Conservation (phyloP, 2,113 vertebrate species). For the Centropus bengalensis region DNA sequence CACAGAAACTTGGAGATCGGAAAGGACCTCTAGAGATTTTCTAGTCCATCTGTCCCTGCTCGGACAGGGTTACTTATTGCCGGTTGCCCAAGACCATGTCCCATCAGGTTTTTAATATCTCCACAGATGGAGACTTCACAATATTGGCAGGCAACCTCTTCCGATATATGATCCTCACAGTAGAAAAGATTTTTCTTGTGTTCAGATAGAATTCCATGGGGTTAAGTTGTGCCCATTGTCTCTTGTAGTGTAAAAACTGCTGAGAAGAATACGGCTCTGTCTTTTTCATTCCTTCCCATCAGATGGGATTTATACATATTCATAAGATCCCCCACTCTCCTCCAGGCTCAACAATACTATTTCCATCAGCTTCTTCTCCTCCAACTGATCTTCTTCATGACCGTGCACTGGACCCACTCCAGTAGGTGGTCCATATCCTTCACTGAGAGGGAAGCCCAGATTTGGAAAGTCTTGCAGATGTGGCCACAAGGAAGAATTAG, state of each 20-base stretch:
- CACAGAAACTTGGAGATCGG: not conserved
- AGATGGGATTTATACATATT: not conserved
- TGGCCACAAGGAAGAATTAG: not conserved
- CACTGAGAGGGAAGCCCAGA: not conserved
- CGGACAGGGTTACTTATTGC: not conserved
- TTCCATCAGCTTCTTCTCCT: not conserved
- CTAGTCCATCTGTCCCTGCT: not conserved
- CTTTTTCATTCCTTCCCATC: not conserved
- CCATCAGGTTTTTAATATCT: not conserved
- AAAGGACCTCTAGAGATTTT: not conserved
- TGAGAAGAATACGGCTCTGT: not conserved
- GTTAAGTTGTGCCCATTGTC: not conserved
- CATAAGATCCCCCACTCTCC: not conserved
- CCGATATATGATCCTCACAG: not conserved
- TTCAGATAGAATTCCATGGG: not conserved
- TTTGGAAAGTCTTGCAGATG: not conserved
- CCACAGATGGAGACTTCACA: not conserved
- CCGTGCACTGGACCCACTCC: not conserved
- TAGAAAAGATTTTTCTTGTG: not conserved
- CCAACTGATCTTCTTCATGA: not conserved
- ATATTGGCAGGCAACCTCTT: not conserved
- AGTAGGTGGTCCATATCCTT: not conserved
- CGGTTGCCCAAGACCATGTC: not conserved
- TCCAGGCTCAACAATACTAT: not conserved
- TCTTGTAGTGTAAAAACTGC: not conserved